A percentile compares a stretch with the other conserved stretches of the same genome.
phyloP scores from a whole-genome alignment of 2,888 invertebrate genomes.

The Beris morrisii region DNA sequence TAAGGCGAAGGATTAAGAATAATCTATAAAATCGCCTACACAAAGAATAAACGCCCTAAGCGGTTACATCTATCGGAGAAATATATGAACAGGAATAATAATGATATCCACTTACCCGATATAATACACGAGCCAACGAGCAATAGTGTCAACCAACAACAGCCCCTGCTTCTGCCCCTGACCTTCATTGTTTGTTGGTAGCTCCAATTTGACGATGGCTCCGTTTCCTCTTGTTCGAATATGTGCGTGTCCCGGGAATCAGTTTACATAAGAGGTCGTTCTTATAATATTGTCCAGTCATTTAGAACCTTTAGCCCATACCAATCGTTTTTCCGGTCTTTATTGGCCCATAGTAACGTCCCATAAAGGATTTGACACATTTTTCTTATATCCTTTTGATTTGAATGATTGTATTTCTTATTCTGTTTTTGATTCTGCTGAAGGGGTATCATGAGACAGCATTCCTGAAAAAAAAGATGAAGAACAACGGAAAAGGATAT shows the following conservation, averaged over 20 bases:
- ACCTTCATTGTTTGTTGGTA: conserved; percentile 43
- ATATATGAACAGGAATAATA: conserved; percentile 21
- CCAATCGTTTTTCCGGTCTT: conserved; percentile 15
- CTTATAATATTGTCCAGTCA: conserved; percentile 33
- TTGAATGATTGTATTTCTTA: conserved; percentile 1
- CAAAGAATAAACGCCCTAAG: too few species aligned
- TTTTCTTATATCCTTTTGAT: conserved; percentile 12
- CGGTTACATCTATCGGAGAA: background rate
- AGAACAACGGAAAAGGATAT: conserved; percentile 1
- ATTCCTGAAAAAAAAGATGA: conserved; percentile 9
- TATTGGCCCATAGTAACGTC: conserved; percentile 25
- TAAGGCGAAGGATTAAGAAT: too few species aligned
- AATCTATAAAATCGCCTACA: too few species aligned
- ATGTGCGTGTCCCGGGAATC: background rate
- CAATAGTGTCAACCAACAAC: conserved; percentile 48
- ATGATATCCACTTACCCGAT: conserved; percentile 46
- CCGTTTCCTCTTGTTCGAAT: conserved; percentile 17
- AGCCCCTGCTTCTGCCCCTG: conserved; percentile 44
- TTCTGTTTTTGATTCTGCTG: background rate
- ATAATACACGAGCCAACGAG: conserved; percentile 49
- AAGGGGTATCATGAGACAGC: background rate
- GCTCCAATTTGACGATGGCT: conserved; percentile 25
- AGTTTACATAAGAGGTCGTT: conserved; percentile 19
- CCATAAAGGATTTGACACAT: conserved; percentile 19
- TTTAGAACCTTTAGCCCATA: conserved; percentile 29